Evolutionary conservation across 2,888 invertebrate genomes (phyloP).

Genomic region (Spisula solida): DNA sequence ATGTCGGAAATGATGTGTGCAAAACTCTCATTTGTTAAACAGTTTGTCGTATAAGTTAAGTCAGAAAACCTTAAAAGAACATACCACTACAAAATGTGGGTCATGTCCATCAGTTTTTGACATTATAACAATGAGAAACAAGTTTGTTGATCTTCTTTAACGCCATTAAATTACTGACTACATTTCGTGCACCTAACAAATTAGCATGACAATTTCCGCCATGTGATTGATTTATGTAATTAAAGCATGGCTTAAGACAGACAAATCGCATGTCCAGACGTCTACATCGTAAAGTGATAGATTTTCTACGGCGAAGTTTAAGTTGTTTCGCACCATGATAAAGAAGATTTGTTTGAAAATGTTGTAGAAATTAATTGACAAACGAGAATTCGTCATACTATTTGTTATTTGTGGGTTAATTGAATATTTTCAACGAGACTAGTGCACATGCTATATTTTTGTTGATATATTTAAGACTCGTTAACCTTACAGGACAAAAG

Average conservation of each 20-base stretch:
- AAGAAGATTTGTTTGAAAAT: neutral
- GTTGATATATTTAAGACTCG: neutral
- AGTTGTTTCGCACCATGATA: neutral
- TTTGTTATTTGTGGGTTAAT: neutral
- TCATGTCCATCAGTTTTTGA: neutral
- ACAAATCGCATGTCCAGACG: neutral
- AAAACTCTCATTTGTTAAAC: too few relatives aligned
- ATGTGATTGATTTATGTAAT: conserved; percentile 3
- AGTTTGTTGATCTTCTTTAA: neutral
- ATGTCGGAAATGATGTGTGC: too few relatives aligned
- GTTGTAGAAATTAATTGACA: neutral
- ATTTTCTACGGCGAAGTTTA: neutral
- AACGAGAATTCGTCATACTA: neutral
- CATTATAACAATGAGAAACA: neutral
- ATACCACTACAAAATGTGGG: too few relatives aligned
- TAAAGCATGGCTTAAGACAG: neutral
- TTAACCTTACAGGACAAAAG: too few relatives aligned
- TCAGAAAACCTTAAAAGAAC: too few relatives aligned
- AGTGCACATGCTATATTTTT: neutral
- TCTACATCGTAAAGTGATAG: neutral
- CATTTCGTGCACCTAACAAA: neutral
- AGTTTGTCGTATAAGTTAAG: too few relatives aligned
- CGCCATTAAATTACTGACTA: neutral
- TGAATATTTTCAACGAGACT: neutral
- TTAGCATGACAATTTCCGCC: neutral